A percentile compares a stretch with the other conserved stretches of the same genome.
phyloP scores from a whole-genome alignment of 2,888 invertebrate genomes.

The Cyrtodaria siliqua region DNA sequence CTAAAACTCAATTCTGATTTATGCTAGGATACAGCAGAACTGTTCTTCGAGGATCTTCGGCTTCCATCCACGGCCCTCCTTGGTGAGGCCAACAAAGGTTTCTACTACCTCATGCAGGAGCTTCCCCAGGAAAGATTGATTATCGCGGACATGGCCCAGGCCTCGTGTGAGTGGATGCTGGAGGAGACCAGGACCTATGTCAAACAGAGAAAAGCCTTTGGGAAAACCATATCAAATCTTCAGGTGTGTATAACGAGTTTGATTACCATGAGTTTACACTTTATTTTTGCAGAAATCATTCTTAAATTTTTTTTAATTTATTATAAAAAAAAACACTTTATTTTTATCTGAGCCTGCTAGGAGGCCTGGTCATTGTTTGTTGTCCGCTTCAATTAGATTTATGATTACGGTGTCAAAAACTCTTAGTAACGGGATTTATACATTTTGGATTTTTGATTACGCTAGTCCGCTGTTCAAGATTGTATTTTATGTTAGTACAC shows the following conservation, averaged over 20 bases:
- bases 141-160: constrained; percentile 83
- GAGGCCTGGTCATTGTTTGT: too few relatives aligned
- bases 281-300: too few relatives aligned
- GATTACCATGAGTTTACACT: background rate
- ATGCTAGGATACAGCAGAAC: constrained; percentile 86
- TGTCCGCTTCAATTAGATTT: too few relatives aligned
- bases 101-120: constrained; percentile 86
- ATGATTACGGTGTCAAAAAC: too few relatives aligned
- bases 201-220: constrained; percentile 86
- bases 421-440: too few relatives aligned
- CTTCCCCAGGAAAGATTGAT: constrained; percentile 86
- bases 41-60: constrained; percentile 86
- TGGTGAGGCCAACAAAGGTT: constrained; percentile 85
- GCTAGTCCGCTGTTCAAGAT: too few relatives aligned
- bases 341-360: too few relatives aligned
- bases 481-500: too few relatives aligned
- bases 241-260: constrained; percentile 73
- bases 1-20: too few relatives aligned
- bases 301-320: too few relatives aligned
- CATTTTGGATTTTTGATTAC: too few relatives aligned
- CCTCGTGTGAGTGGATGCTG: constrained; percentile 86
- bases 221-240: constrained; percentile 84
- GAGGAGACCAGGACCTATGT: constrained; percentile 86
- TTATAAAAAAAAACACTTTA: too few relatives aligned
- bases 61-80: constrained; percentile 84